phyloP scores from a whole-genome alignment of 2,113 vertebrate species.

The Eira barbara region DNA sequence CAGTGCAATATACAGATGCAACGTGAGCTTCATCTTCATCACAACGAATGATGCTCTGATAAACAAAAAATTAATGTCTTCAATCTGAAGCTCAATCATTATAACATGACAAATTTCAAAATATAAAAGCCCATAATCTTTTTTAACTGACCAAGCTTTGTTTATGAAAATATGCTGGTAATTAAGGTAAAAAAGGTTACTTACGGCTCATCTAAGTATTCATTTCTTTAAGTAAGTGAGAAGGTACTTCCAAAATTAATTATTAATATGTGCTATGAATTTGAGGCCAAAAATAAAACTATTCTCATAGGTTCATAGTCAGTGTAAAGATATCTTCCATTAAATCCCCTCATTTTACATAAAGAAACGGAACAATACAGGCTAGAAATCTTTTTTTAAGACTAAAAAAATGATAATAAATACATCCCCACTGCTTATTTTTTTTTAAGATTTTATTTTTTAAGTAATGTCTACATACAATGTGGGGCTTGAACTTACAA shows the following conservation, averaged over 20 bases:
- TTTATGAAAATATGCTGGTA: neutral
- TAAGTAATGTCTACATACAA: neutral
- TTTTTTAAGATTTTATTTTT: neutral
- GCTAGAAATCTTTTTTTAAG: neutral
- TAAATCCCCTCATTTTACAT: neutral
- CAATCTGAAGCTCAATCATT: neutral
- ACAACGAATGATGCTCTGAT: slow-evolving; percentile 93
- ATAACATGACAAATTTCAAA: slow-evolving; percentile 16
- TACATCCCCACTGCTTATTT: neutral
- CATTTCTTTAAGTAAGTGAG: neutral
- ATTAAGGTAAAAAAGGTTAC: slow-evolving; percentile 9
- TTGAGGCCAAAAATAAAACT: slow-evolving; percentile 24
- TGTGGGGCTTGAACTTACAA: neutral
- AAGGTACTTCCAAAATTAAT: neutral
- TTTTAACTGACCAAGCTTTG: neutral
- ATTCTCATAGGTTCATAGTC: neutral
- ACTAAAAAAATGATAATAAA: neutral
- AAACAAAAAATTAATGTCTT: slow-evolving; percentile 41
- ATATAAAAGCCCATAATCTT: neutral
- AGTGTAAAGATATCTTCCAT: neutral
- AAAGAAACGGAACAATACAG: neutral
- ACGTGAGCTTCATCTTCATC: slow-evolving; percentile 97
- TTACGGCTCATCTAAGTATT: neutral
- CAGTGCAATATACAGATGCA: slow-evolving; percentile 97
- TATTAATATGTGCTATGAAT: neutral